Conservation (phyloP, 2,797 vertebrate genomes). For the Phoeniculus purpureus region DNA sequence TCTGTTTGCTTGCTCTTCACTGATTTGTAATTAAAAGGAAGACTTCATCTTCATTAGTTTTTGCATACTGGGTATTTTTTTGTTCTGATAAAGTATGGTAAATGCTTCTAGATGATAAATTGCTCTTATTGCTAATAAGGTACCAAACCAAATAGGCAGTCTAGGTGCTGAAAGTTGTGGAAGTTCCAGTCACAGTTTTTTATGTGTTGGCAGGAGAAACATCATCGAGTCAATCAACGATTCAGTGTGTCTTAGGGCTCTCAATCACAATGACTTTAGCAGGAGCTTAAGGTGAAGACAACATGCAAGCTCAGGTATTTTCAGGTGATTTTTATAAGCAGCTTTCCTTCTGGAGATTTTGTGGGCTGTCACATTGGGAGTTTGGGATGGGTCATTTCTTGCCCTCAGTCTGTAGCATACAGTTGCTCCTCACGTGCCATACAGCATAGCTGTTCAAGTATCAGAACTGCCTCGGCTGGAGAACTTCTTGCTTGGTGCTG, state of each 20-base stretch:
- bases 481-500: not conserved
- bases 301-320: not conserved
- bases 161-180: not conserved
- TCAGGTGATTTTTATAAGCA: not conserved
- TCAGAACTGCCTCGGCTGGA: not conserved
- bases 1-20: not conserved
- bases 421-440: not conserved
- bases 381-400: not conserved
- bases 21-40: not conserved
- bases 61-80: not conserved
- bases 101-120: not conserved
- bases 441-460: accelerated
- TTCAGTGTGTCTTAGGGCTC: not conserved
- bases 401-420: not conserved
- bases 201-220: not conserved
- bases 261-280: not conserved
- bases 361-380: not conserved
- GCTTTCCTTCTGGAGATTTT: not conserved
- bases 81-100: not conserved
- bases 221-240: not conserved
- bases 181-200: not conserved
- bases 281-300: not conserved
- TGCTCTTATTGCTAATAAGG: not conserved
- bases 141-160: not conserved
- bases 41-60: not conserved